Conservation (phyloP, 2,888 invertebrate species). For the Malthinus flaveolus region DNA sequence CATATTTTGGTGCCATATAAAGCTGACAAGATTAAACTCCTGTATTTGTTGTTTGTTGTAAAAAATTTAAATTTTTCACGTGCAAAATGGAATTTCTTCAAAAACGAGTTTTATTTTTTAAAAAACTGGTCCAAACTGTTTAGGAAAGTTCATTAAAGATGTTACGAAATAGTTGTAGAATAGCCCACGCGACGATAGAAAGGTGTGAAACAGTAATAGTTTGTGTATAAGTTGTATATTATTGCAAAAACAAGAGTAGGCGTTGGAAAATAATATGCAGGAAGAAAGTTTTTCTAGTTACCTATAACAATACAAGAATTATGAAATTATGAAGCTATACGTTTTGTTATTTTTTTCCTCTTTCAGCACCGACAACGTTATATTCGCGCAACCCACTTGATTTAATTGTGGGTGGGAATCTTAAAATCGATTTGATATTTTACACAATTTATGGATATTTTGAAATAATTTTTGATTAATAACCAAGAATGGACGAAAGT, state of each 20-base stretch:
- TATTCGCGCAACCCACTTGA: slow-evolving; percentile 20
- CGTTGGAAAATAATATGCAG: slow-evolving; percentile 39
- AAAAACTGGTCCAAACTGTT: neutral
- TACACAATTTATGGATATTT: slow-evolving; percentile 26
- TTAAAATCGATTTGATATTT: slow-evolving; percentile 18
- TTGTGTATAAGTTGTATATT: slow-evolving; percentile 28
- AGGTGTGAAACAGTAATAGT: slow-evolving; percentile 41
- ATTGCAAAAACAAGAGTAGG: slow-evolving; percentile 42
- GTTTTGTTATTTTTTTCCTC: slow-evolving; percentile 36
- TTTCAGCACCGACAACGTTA: slow-evolving; percentile 28
- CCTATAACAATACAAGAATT: slow-evolving; percentile 44
- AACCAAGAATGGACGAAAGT: slow-evolving; percentile 5
- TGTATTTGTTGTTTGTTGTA: too few relatives aligned
- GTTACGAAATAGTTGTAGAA: slow-evolving; percentile 18
- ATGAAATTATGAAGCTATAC: slow-evolving; percentile 46
- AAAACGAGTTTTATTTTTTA: neutral
- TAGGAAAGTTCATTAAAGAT: slow-evolving; percentile 19
- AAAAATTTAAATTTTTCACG: too few relatives aligned
- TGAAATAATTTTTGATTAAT: slow-evolving; percentile 22
- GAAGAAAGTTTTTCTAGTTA: slow-evolving; percentile 42
- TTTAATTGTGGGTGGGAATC: slow-evolving; percentile 19
- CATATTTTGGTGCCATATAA: too few relatives aligned
- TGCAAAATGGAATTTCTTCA: too few relatives aligned
- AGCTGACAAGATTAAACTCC: too few relatives aligned
- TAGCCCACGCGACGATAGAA: slow-evolving; percentile 25